Evolutionary conservation across 2,888 invertebrate genomes (phyloP).

Genomic region (Philereme vetulata): DNA sequence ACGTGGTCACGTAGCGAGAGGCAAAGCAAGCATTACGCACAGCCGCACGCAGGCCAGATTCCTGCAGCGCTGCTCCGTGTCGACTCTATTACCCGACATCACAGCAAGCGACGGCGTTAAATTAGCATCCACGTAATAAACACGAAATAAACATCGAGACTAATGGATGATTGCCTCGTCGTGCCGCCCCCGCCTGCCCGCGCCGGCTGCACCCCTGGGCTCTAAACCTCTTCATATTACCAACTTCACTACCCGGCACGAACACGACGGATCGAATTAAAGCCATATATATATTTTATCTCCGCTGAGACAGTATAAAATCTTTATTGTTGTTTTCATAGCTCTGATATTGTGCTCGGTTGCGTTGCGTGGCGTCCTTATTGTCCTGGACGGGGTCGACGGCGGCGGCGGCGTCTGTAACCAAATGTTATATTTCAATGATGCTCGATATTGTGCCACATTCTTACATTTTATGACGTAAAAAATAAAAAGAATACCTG

Average conservation of each 20-base stretch:
- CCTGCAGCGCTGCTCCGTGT: conserved; percentile 40
- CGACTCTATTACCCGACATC: conserved; percentile 57
- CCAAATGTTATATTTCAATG: conserved; percentile 40
- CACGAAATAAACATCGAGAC: conserved; percentile 77
- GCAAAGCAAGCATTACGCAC: conserved; percentile 45
- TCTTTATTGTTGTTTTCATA: conserved; percentile 72
- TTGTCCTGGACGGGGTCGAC: conserved; percentile 31
- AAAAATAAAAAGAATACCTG: conserved; percentile 11
- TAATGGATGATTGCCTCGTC: conserved; percentile 70
- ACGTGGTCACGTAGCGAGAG: conserved; percentile 38
- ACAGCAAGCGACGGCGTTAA: conserved; percentile 53
- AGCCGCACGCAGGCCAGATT: conserved; percentile 23
- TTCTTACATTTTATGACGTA: conserved; percentile 26
- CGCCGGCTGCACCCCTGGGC: conserved; percentile 36
- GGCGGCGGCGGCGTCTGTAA: conserved; percentile 27
- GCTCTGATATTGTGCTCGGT: conserved; percentile 61
- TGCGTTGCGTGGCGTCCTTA: conserved; percentile 48
- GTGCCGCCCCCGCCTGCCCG: conserved; percentile 21
- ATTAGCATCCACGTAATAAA: conserved; percentile 71
- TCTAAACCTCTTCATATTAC: conserved; percentile 45
- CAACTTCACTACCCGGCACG: conserved; percentile 45
- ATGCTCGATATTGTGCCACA: conserved; percentile 23
- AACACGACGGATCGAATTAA: conserved; percentile 52
- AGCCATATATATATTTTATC: conserved; percentile 68
- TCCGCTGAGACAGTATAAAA: conserved; percentile 63